Percentiles rank a stretch among this genome's conserved stretches.
phyloP scores from a whole-genome alignment of 2,888 invertebrate species.

The Trachelus iudaicus region DNA sequence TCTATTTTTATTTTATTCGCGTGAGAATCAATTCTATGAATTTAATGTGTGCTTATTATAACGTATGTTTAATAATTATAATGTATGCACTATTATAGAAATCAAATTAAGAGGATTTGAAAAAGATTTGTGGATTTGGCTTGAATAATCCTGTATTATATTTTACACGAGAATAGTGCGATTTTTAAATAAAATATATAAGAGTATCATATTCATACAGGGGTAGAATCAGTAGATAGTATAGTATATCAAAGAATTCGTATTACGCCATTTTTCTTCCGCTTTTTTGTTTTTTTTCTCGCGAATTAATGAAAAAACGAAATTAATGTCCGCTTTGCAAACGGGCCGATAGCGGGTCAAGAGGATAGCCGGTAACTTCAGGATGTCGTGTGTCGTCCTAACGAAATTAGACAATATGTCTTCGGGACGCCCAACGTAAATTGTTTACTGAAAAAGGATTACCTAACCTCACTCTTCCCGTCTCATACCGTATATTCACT shows the following conservation, averaged over 20 bases:
- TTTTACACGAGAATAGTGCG: too few relatives aligned
- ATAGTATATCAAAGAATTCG: conserved; percentile 15
- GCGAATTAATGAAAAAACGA: neutral
- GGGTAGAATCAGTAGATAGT: neutral
- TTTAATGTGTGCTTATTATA: too few relatives aligned
- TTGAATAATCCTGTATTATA: too few relatives aligned
- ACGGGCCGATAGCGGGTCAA: neutral
- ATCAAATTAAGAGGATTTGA: too few relatives aligned
- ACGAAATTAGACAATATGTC: conserved; percentile 31
- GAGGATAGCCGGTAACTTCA: neutral
- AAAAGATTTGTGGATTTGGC: too few relatives aligned
- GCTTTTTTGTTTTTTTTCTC: neutral
- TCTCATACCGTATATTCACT: neutral
- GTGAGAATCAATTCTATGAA: too few relatives aligned
- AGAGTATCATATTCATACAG: neutral
- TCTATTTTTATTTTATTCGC: too few relatives aligned
- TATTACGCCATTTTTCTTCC: neutral
- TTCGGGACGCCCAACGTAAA: conserved; percentile 30
- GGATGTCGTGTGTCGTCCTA: neutral
- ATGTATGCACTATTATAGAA: too few relatives aligned
- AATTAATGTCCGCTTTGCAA: neutral
- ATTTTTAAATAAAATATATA: neutral
- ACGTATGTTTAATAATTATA: too few relatives aligned
- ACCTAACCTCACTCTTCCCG: conserved; percentile 12
- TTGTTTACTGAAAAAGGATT: conserved; percentile 33